Percentiles rank a stretch among this genome's conserved stretches.
phyloP scores from a whole-genome alignment of 2,797 vertebrate species.

The Anolis apletophallus region DNA sequence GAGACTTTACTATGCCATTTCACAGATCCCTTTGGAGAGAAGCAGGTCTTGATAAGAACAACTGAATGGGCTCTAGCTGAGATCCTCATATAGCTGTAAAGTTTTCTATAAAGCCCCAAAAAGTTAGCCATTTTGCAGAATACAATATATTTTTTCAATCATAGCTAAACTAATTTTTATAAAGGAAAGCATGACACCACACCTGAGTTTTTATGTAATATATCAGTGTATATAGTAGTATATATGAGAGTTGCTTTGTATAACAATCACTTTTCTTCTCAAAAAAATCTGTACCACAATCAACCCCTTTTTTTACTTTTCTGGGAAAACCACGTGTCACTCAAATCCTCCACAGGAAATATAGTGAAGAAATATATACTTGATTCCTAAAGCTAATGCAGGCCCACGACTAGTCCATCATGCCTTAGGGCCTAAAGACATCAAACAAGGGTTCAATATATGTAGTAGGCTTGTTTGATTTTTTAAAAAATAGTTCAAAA shows the following conservation, averaged over 20 bases:
- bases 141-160: not conserved
- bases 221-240: not conserved
- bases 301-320: not conserved
- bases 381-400: not conserved
- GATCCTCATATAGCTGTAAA: not conserved
- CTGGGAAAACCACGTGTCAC: not conserved
- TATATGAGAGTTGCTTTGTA: not conserved
- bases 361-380: not conserved
- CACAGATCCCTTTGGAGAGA: slow-evolving; percentile 8
- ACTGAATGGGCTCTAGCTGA: not conserved
- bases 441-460: not conserved
- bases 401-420: not conserved
- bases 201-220: not conserved
- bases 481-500: no score
- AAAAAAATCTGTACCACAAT: not conserved
- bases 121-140: not conserved
- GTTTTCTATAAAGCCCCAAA: not conserved
- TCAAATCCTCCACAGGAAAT: not conserved
- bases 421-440: not conserved
- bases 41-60: not conserved
- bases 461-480: no score
- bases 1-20: slow-evolving; percentile 2
- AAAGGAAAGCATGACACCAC: not conserved
- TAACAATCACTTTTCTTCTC: not conserved
- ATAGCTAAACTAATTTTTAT: not conserved